Evolutionary conservation across 2,797 vertebrate species (phyloP).

Genomic region (Coracias cyanogaster): DNA sequence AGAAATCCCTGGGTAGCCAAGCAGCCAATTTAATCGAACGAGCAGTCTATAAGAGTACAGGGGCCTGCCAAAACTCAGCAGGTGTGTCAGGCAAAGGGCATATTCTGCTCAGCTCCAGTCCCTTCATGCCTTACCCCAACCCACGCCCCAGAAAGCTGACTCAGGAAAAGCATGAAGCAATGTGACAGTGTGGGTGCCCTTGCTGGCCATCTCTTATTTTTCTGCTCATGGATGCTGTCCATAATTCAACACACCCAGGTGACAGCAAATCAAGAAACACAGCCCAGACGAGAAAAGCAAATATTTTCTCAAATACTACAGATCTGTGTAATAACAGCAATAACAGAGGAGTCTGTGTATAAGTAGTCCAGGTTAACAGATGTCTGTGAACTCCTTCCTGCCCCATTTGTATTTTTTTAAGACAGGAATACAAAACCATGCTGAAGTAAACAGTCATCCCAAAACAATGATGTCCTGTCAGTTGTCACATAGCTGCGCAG

Average conservation of each 20-base stretch:
- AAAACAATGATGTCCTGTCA: not conserved
- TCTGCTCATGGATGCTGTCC: not conserved
- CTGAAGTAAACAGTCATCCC: not conserved
- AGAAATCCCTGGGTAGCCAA: not conserved
- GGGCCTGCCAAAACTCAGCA: not conserved
- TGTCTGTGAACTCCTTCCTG: not conserved
- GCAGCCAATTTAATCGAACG: not conserved
- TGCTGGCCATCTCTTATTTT: not conserved
- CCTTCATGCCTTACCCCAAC: not conserved
- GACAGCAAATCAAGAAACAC: slow-evolving; percentile 2
- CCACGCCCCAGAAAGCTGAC: not conserved
- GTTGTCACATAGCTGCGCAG: not conserved
- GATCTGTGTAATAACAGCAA: not conserved
- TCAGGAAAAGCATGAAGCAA: not conserved
- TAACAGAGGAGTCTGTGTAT: not conserved
- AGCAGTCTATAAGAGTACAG: not conserved
- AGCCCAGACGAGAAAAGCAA: not conserved
- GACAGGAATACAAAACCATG: not conserved
- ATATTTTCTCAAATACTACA: not conserved
- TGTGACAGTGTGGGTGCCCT: not conserved
- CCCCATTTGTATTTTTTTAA: not conserved
- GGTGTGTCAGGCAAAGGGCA: not conserved
- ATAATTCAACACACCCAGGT: not conserved
- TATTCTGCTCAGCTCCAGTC: not conserved
- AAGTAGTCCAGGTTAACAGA: not conserved